A percentile compares a stretch with the other conserved stretches of the same genome.
phyloP scores from a whole-genome alignment of 1,140 invertebrate species.

The Solenopsis invicta region DNA sequence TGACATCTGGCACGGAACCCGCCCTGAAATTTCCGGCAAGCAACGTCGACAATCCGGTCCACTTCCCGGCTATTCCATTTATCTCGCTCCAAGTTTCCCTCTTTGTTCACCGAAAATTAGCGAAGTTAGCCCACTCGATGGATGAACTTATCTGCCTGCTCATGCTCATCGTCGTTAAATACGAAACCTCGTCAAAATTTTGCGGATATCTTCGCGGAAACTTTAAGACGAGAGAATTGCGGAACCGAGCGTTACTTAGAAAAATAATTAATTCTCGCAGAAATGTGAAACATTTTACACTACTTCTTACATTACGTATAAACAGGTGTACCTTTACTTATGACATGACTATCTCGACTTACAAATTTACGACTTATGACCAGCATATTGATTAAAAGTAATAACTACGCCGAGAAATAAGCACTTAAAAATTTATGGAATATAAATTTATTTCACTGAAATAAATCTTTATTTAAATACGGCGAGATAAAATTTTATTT shows the following conservation, averaged over 20 bases:
- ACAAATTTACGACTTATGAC: too few relatives aligned
- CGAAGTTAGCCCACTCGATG: conserved; percentile 42
- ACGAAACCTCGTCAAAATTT: conserved; percentile 31
- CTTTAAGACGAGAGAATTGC: neutral
- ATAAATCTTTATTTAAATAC: too few relatives aligned
- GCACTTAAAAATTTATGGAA: too few relatives aligned
- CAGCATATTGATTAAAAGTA: too few relatives aligned
- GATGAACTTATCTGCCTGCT: conserved; percentile 43
- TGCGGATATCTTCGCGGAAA: conserved; percentile 19
- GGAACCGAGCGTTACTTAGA: neutral
- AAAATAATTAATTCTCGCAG: conserved; percentile 17
- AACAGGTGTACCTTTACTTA: too few relatives aligned
- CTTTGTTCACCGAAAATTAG: conserved; percentile 49
- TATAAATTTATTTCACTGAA: too few relatives aligned
- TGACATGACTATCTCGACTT: too few relatives aligned
- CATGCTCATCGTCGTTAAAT: conserved; percentile 36
- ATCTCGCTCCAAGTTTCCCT: conserved; percentile 36
- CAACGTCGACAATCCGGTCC: conserved; percentile 56
- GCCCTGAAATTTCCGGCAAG: conserved; percentile 53
- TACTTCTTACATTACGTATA: neutral
- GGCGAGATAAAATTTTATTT: too few relatives aligned
- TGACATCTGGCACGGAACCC: conserved; percentile 25
- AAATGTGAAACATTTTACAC: neutral
- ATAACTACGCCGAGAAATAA: too few relatives aligned
- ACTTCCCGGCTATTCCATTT: conserved; percentile 45